These are phyloP conservation scores for Whitmania pigra DNA, from an alignment of 1,140 invertebrate species.

Conservation along the genomic window DNA sequence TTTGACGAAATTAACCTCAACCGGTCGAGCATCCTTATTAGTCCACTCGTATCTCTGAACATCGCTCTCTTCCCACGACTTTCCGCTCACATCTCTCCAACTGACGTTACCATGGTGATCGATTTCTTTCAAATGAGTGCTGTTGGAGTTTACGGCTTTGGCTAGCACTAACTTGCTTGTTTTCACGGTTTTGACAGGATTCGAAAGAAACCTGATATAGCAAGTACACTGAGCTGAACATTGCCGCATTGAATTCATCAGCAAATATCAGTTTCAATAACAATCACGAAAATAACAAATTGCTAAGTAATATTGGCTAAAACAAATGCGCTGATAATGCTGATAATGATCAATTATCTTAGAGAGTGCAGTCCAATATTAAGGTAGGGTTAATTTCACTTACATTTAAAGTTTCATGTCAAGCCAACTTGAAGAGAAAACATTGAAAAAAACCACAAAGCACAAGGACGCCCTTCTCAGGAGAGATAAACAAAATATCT, in stretches of 20 bases:
- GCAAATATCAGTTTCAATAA: too few relatives aligned
- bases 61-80: constrained; percentile 17
- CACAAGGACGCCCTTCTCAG: too few relatives aligned
- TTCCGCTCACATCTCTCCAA: constrained; percentile 6
- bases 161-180: constrained; percentile 7
- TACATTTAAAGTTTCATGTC: too few relatives aligned
- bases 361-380: too few relatives aligned
- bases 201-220: background rate
- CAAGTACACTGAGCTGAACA: background rate
- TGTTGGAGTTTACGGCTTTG: constrained; percentile 3
- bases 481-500: too few relatives aligned
- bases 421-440: too few relatives aligned
- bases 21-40: background rate
- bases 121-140: background rate
- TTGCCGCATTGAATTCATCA: background rate
- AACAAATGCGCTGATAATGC: too few relatives aligned
- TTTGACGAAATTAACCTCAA: constrained; percentile 1
- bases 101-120: constrained; percentile 11
- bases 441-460: too few relatives aligned
- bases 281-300: too few relatives aligned
- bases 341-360: too few relatives aligned
- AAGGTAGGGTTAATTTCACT: too few relatives aligned
- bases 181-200: constrained; percentile 17
- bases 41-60: constrained; percentile 15
- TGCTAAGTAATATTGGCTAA: too few relatives aligned